Base-by-base conservation (phyloP, 1,140 invertebrate genomes). In the Ceratitis capitata region DNA sequence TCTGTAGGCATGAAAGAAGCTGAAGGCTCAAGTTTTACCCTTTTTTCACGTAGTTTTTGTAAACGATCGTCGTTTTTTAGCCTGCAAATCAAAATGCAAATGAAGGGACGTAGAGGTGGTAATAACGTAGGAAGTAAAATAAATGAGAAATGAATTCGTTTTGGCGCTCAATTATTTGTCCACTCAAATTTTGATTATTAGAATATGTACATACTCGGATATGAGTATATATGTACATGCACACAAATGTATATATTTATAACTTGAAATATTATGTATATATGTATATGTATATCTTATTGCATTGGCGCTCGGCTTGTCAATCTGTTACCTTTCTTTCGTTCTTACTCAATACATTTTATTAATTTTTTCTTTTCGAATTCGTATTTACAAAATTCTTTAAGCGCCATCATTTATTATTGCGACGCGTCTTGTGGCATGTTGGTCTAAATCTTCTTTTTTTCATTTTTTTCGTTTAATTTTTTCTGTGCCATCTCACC, bases 331-430 rank as follows among this genome's bases (percentile, higher is more conserved):
- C 4, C 3, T 39, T 29, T 19, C 14, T 29, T 35, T 32, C 39
- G 29, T 69, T 61, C 7, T 32, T 61, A 12, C 26, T 39, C 32
- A 56, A n/a, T 56, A 3, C 26, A 53, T 19, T 12, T 10, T 45
- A 26, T 83, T 83, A 16, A 83, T 83, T 10, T 32, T 26, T 83
- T 53, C 53, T 49, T 83, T 83, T 47, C 16, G n/a, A 14, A 19
- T 19, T 32, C 23, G 35, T 35, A 69, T 82, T 47, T 49, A 47
- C 9, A 23, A 82, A 82, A 82, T 29, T 83, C 45, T 88, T 89
- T 89, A 90, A 90, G 89, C 89, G 89, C 89, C 89, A 90, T 90
- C 89, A 90, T 90, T 90, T 90, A 90, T 90, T 90, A 90, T 89
- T 32, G 47, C 47, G 26, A 35, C 82, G 49, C 82, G 26, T 23